Base-by-base conservation (phyloP, 2,113 vertebrate species). In the Indicator maculatus region DNA sequence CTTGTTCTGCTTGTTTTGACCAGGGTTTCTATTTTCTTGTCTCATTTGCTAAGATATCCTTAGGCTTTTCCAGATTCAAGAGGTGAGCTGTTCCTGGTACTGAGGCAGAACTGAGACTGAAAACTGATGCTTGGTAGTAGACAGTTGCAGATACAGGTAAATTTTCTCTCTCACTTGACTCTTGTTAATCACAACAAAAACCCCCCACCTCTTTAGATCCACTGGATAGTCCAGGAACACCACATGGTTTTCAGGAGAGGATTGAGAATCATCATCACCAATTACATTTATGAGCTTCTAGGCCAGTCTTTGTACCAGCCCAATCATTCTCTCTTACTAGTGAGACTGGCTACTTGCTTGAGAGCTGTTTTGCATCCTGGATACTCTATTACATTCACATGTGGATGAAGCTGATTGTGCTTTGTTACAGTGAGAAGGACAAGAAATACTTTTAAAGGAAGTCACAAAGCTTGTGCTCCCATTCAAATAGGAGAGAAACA, bases 261-360 rank as follows among this genome's bases (percentile, higher is more conserved):
- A n/a, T 5, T 0, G 8, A 63, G 50, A 61, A 36, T 44, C 13
- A 16, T 4, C 59, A 59, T 65, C n/a, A 58, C 19, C 9, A 23
- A 2, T 33, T 45, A 39, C 6, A 69, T 3, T 26, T 59, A 23
- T 0, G 2, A 85, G 13, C 41, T 58, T 8, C 41, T 58, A 41
- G 66, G 26, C 6, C 26, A 63, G 30, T 16, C 7, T 3, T 36
- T 8, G 26, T 63, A 50, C 12, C 31, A 64, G 13, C 44, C 41
- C 39, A 21, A 3, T 24, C 30, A 5, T 45, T 79, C 44, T 52
- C 58, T 86, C 19, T 47, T 65, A 27, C 16, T 70, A 73, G 41
- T 27, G 3, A 1, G 5, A 41, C 4, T 30, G 21, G 10, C 53
- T 17, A 8, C 0, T 0, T 44, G 30, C 28, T 30, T 6, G 9